Percentiles rank a stretch among this genome's conserved stretches.
Evolutionary conservation across 1,140 invertebrate genomes (phyloP).

Genomic region (Scaptomyza graminum): DNA sequence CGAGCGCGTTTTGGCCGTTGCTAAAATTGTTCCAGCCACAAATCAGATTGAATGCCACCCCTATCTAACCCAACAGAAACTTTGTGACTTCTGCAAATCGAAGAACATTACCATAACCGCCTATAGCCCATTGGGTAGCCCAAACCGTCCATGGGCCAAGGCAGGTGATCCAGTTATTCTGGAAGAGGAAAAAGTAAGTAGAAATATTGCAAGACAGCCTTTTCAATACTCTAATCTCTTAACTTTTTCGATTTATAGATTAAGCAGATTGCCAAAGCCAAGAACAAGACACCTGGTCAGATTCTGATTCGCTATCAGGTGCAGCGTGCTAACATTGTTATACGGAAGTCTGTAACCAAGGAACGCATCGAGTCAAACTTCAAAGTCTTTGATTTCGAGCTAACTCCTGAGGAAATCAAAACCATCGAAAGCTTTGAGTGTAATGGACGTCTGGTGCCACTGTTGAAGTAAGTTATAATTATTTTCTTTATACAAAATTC

Average conservation of each 20-base stretch:
- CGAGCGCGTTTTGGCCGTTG: conserved; percentile 87
- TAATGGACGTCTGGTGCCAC: conserved; percentile 84
- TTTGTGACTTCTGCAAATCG: conserved; percentile 88
- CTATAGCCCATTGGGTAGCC: conserved; percentile 91
- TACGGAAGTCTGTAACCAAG: conserved; percentile 88
- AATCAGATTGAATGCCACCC: conserved; percentile 92
- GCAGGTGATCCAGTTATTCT: conserved; percentile 88
- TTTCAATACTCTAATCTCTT: not conserved
- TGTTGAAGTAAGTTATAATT: conserved; percentile 81
- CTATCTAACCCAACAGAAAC: conserved; percentile 89
- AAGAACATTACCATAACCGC: conserved; percentile 88
- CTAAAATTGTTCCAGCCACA: conserved; percentile 88
- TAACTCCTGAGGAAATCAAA: conserved; percentile 86
- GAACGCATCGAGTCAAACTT: conserved; percentile 89
- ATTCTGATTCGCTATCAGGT: conserved; percentile 88
- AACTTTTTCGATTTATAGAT: conserved; percentile 48
- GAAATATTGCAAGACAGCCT: not conserved
- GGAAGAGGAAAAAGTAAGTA: conserved; percentile 85
- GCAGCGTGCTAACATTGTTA: conserved; percentile 87
- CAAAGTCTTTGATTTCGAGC: conserved; percentile 89
- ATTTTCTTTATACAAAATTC: conserved; percentile 11
- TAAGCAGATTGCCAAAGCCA: conserved; percentile 86
- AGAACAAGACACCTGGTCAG: conserved; percentile 89
- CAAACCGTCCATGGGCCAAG: conserved; percentile 88
- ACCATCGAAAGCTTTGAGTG: conserved; percentile 84